Evolutionary conservation across 2,113 vertebrate species (phyloP).

Genomic region (Mola mola): DNA sequence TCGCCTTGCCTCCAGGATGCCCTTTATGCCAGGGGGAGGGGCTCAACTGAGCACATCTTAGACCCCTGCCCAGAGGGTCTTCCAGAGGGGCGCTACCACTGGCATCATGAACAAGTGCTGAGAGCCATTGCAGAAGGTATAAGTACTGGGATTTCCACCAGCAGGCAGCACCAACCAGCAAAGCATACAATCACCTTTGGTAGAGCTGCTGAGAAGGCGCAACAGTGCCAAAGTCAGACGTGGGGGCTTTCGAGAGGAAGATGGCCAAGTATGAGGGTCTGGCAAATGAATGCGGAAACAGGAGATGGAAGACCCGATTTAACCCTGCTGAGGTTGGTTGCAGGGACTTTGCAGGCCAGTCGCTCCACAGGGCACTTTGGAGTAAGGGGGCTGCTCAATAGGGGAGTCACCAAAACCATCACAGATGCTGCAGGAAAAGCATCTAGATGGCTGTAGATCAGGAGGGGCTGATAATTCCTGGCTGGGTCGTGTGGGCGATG

Average conservation of each 20-base stretch:
- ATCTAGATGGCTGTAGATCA: no score
- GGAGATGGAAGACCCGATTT: background rate
- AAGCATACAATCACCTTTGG: background rate
- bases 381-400: background rate
- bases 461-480: no score
- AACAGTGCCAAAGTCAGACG: background rate
- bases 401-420: background rate
- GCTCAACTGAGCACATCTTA: no score
- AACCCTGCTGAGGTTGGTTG: no score
- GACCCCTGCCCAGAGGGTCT: background rate
- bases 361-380: background rate
- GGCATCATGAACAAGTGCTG: no score
- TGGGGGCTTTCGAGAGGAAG: background rate
- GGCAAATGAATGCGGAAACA: background rate
- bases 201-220: background rate
- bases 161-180: no score
- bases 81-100: background rate
- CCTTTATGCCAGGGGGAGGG: background rate
- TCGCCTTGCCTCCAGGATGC: background rate
- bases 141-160: background rate
- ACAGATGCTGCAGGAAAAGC: no score
- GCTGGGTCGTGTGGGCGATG: no score
- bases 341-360: no score
- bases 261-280: background rate
- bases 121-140: background rate